phyloP scores from a whole-genome alignment of 1,140 invertebrate species.

The Ylistrum balloti region DNA sequence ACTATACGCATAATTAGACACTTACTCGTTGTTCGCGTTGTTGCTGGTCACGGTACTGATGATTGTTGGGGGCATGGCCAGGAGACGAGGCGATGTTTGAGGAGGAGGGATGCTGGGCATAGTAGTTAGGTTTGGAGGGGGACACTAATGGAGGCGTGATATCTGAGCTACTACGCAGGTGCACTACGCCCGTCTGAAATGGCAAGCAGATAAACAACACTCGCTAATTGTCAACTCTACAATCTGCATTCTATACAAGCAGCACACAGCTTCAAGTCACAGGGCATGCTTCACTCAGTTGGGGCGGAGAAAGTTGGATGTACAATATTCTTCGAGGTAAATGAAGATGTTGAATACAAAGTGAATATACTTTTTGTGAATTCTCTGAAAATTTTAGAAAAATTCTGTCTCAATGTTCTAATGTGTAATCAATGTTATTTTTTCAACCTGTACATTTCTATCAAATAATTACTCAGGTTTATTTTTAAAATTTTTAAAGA shows the following conservation, averaged over 20 bases:
- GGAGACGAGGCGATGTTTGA: slow-evolving; percentile 21
- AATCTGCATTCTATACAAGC: slow-evolving; percentile 5
- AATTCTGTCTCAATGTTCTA: no score
- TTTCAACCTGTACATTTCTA: no score
- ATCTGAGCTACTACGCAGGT: slow-evolving; percentile 71
- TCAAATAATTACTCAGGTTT: no score
- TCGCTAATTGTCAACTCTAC: neutral
- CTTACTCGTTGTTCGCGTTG: slow-evolving; percentile 32
- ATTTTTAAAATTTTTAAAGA: no score
- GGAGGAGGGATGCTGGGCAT: slow-evolving; percentile 41
- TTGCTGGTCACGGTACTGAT: slow-evolving; percentile 16
- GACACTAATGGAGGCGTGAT: slow-evolving; percentile 55
- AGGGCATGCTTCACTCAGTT: neutral
- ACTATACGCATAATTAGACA: neutral
- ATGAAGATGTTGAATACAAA: no score
- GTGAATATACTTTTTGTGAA: no score
- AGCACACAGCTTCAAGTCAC: neutral
- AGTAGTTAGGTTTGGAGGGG: slow-evolving; percentile 58
- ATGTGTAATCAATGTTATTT: no score
- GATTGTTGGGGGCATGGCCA: neutral
- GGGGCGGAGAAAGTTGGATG: no score
- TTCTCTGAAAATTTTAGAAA: no score
- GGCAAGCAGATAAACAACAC: slow-evolving; percentile 54
- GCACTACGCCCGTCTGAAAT: slow-evolving; percentile 59
- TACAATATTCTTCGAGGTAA: no score